Evolutionary conservation across 2,797 vertebrate species (phyloP), one percentile per base, ranked within the genome.

Genomic region (Odontamblyopus rebecca): DNA sequence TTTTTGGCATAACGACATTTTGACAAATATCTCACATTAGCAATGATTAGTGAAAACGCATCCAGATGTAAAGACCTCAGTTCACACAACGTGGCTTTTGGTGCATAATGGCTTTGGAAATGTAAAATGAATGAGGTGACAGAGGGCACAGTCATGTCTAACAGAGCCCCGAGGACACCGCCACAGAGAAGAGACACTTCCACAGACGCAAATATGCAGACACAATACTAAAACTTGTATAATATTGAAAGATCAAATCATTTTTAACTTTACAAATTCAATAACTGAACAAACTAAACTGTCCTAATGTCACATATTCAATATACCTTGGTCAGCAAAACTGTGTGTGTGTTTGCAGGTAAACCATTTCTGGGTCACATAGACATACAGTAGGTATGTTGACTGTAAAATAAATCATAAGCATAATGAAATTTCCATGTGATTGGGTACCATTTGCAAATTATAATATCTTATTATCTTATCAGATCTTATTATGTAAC

Each of bases 31-130:
- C 69, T 27, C 1, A 2, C 66, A 67, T 75, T 75, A 74, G 57
- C 50, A 12, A 71, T 56, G 64, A 41, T 77, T 66, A 70, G 23
- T 4, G 69, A 73, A 77, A 85, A 64, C 8, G 57, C 68, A 79
- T 76, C 84, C 83, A 84, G 77, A 88, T 86, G 83, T 83, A 51
- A 54, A 71, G 73, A 70, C 41, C 19, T 62, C 2, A 59, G 50
- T 18, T 18, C 59, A 57, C 51, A 54, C 66, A 27, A 32, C 26
- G 6, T 3, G 7, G 67, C 72, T 65, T 71, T 75, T 18, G 4
- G 65, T 59, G 11, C 19, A 7, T 8, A 19, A 1, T 7, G 1
- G 13, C 7, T 59, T 29, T 16, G 12, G 5, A 72, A 73, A 74
- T 74, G 61, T 19, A 27, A 66, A 66, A 6, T 27, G 13, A 29